Percentiles rank a stretch among this genome's conserved stretches.
Conservation (phyloP, 2,113 vertebrate species). For the Todiramphus chloris region DNA sequence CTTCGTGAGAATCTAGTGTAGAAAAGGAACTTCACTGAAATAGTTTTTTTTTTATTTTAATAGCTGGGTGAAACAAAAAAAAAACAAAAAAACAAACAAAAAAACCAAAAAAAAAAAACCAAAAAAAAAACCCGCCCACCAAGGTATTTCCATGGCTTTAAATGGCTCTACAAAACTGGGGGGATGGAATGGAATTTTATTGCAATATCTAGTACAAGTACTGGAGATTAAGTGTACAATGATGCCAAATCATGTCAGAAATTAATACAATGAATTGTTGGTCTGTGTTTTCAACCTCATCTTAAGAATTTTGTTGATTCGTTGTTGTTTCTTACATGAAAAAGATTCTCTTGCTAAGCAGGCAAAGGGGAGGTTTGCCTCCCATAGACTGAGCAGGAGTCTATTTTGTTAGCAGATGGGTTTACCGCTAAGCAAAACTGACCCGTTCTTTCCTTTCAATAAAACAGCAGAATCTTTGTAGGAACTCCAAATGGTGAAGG, state of each 20-base stretch:
- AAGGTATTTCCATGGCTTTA: background rate
- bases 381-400: background rate
- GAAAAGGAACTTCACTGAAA: background rate
- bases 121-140: no score
- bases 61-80: background rate
- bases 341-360: background rate
- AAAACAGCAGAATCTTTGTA: background rate
- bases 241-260: background rate
- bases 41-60: background rate
- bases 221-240: background rate
- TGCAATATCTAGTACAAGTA: background rate
- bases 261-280: background rate
- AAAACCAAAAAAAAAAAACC: no score
- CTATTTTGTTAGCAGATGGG: background rate
- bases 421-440: background rate
- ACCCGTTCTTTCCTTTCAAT: background rate
- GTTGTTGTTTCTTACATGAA: background rate
- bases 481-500: background rate
- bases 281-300: background rate
- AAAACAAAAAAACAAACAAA: background rate
- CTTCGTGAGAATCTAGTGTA: fast-evolving
- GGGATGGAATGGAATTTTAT: fast-evolving
- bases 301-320: background rate
- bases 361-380: background rate
- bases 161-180: background rate